These are phyloP conservation scores for Luscinia megarhynchos DNA, from an alignment of 2,797 vertebrate genomes.

Conservation along the genomic window DNA sequence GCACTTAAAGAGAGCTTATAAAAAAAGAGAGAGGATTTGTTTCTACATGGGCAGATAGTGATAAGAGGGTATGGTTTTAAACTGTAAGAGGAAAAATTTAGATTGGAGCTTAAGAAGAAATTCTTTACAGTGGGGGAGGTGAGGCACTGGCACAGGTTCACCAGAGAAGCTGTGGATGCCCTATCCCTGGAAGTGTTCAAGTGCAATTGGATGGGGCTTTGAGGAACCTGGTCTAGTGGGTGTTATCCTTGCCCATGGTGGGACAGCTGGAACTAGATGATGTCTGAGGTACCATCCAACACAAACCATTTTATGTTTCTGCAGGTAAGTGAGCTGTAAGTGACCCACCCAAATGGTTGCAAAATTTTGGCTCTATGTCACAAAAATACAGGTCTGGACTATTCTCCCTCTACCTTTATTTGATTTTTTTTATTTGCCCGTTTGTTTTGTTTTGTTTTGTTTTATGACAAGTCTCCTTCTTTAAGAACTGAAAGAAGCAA, in stretches of 20 bases:
- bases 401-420: background rate
- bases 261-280: too few species aligned
- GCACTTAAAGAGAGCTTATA: background rate
- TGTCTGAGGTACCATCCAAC: background rate
- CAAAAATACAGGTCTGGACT: background rate
- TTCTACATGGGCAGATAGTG: background rate
- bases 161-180: background rate
- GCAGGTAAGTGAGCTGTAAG: background rate
- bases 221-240: background rate
- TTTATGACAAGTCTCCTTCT: background rate
- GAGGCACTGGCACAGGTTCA: background rate
- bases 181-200: background rate
- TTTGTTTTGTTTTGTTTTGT: too few species aligned
- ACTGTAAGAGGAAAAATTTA: background rate
- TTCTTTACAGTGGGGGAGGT: background rate
- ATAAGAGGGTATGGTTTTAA: background rate
- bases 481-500: background rate
- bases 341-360: background rate
- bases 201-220: background rate
- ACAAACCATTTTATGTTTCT: background rate
- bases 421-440: background rate
- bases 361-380: background rate
- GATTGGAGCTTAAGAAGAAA: background rate
- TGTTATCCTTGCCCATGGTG: background rate
- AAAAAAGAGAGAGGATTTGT: background rate